phyloP scores from a whole-genome alignment of 1,140 invertebrate species.

The Brachionus plicatilis region DNA sequence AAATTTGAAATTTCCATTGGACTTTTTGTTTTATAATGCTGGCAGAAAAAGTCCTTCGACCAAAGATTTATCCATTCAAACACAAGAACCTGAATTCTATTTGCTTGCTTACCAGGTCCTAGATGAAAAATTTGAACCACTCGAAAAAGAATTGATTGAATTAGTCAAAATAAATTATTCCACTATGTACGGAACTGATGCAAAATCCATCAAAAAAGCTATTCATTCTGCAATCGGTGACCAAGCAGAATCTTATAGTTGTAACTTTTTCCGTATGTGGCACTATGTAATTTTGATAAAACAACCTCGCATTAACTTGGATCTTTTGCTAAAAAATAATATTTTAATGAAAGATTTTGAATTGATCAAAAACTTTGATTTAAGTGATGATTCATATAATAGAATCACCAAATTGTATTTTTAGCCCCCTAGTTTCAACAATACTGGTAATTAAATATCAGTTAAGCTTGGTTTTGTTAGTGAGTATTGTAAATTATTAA shows the following conservation, averaged over 20 bases:
- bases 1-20: neutral
- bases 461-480: too few relatives aligned
- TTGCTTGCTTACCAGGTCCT: neutral
- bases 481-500: too few relatives aligned
- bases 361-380: neutral
- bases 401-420: neutral
- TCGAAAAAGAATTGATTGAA: neutral
- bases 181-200: neutral
- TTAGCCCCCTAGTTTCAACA: neutral
- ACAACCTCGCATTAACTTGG: neutral
- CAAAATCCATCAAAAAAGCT: neutral
- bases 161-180: neutral
- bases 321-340: neutral
- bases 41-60: neutral
- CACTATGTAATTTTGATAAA: neutral
- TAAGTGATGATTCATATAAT: neutral
- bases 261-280: constrained; percentile 4
- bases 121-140: neutral
- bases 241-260: neutral
- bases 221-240: neutral
- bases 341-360: neutral
- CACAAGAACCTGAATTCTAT: neutral
- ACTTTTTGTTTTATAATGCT: constrained; percentile 1
- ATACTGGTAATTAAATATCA: too few relatives aligned
- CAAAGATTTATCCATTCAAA: neutral